These are phyloP conservation scores for Nasonovia ribisnigri DNA, from an alignment of 2,888 invertebrate species.

Conservation along the genomic window DNA sequence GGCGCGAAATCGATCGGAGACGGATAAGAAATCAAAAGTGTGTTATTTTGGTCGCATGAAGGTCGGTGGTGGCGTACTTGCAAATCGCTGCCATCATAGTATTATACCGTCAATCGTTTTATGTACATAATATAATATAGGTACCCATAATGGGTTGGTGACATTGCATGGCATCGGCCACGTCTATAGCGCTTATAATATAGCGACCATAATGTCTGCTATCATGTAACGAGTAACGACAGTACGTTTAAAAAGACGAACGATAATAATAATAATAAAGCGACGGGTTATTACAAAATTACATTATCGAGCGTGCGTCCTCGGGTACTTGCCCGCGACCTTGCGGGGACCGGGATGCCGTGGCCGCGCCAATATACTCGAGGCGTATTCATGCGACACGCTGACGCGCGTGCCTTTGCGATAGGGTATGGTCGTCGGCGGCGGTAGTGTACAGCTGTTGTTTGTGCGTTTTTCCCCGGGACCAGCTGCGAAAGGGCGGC, in stretches of 20 bases:
- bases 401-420: slow-evolving; percentile 36
- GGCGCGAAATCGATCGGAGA: neutral
- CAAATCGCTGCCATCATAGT: neutral
- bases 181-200: neutral
- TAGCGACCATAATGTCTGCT: neutral
- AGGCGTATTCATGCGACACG: neutral
- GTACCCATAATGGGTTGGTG: neutral
- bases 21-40: neutral
- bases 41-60: neutral
- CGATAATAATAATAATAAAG: neutral
- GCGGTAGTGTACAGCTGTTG: slow-evolving; percentile 30
- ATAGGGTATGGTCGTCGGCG: slow-evolving; percentile 49
- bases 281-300: neutral
- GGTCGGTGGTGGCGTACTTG: neutral
- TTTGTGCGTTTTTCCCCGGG: slow-evolving; percentile 41
- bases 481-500: slow-evolving; percentile 48
- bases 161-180: neutral
- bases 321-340: slow-evolving; percentile 3
- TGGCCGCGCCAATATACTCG: neutral
- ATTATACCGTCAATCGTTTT: neutral
- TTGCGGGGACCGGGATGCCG: neutral
- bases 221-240: neutral
- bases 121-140: neutral
- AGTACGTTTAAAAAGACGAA: neutral
- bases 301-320: slow-evolving; percentile 21